Base-by-base conservation (phyloP, 2,888 invertebrate species). In the Netelia fuscicornis region DNA sequence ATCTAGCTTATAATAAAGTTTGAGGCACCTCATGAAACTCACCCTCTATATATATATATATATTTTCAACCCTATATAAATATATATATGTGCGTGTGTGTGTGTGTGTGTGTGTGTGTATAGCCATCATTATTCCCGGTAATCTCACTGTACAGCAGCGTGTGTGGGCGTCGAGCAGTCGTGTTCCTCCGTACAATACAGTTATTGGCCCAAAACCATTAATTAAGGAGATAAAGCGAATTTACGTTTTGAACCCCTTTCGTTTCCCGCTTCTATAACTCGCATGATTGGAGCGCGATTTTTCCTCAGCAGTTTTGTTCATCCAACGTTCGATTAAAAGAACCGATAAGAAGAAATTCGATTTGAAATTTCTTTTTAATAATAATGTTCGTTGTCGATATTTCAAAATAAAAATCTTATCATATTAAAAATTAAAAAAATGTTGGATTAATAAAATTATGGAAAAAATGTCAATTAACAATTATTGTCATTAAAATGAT, bases 221-320 rank as follows among this genome's bases (percentile, higher is more conserved):
- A 79, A 83, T 85, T 85, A 82, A 10, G 52, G 71, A 54, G 81
- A 86, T 81, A 86, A 86, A 78, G 81, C 78, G 65, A 81, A 84
- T 76, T 81, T 84, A 81, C 75, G 71, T 70, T 78, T 56, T 44
- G 23, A 48, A 64, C 54, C 23, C 13, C 37, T 70, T 37, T 70
- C 30, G 30, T 30, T 37, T 64, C 25, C 52, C 11, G 23, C 30
- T 25, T 23, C 37, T 60, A 30, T 44, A 13, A n/a, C n/a, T 11
- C 10, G n/a, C 48, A 64, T 20, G 64, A 17, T 37, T 6, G 37
- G 37, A 37, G 37, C 37, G 25, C 54, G 37, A 74, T 52, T 56
- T 17, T 58, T 58, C 42, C 5, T 20, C 17, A 20, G 17, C 37
- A 8, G 2, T 48, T 48, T 11, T 48, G 13, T 48, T 13, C 48